A percentile compares a stretch with the other conserved stretches of the same genome.
These are phyloP conservation scores for Luscinia luscinia DNA, from an alignment of 2,797 vertebrate genomes.

Conservation along the genomic window DNA sequence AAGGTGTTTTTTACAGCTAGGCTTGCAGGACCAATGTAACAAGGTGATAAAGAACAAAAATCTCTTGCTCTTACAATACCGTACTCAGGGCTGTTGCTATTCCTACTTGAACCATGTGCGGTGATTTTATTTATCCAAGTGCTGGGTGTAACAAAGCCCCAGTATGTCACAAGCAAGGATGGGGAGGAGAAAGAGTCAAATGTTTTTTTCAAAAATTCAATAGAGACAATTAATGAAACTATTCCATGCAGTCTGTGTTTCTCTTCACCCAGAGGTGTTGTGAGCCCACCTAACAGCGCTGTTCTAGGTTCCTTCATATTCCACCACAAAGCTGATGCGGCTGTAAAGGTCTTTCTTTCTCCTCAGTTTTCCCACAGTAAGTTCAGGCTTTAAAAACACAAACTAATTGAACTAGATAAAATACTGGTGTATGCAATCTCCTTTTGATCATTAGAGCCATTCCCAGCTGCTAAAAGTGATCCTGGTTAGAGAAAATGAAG, in stretches of 20 bases:
- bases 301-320: neutral
- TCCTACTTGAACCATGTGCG: neutral
- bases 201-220: neutral
- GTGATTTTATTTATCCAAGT: neutral
- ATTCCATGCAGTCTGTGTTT: neutral
- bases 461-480: neutral
- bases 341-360: neutral
- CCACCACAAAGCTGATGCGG: neutral
- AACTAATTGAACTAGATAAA: neutral
- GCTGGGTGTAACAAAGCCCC: neutral
- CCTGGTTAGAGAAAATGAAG: neutral
- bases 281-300: neutral
- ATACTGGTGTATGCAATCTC: fast-evolving
- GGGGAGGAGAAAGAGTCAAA: neutral
- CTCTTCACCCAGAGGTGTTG: neutral
- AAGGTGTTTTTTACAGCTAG: constrained; percentile 21
- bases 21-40: constrained; percentile 3
- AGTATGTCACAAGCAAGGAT: neutral
- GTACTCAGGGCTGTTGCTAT: neutral
- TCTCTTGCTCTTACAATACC: neutral
- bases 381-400: neutral
- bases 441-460: neutral
- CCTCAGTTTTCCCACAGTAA: neutral
- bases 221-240: neutral
- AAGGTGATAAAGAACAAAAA: constrained; percentile 45